Base-by-base conservation (phyloP, 2,797 vertebrate genomes). In the Takifugu ocellatus region DNA sequence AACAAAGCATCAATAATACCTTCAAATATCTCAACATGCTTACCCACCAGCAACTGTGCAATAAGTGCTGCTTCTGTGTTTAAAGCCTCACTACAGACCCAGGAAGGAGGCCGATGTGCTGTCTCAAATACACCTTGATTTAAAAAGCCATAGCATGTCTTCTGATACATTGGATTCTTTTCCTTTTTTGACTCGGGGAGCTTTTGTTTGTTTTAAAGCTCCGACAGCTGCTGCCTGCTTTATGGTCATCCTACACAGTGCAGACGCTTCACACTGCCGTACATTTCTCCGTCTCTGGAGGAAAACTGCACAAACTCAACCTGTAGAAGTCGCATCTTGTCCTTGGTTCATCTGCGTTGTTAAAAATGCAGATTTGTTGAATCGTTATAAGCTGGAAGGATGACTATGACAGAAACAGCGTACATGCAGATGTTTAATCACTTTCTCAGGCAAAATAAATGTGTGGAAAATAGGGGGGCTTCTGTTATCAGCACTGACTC, bases 191-290 rank as follows among this genome's bases (percentile, higher is more conserved):
- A 49, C 11, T 14, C 44, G 43, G 31, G 1, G 16, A 25, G 36
- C 7, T 51, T 21, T 45, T 65, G 53, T 72, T 73, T 66, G 52
- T 52, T 56, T 57, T 60, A 51, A 52, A 61, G 12, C 43, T 57
- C 12, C 16, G 10, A 57, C 55, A 27, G 25, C 55, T 21, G 51
- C 42, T 46, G 25, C 17, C 44, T 55, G 54, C 60, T 81, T 84
- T 66, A 66, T 60, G 69, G 51, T 6, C 36, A 46, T 52, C 65
- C 59, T 55, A 17, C 50, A 61, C 17, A 67, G 42, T 42, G 21
- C 21, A 21, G 21, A 21, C 21, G 1, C 21, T 21, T 21, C 21
- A 21, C 21, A 21, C 21, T 21, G 21, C 21, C 21, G 21, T 21
- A 21, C 21, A 21, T 21, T 21, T 21, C 21, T 21, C 21, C 21